Evolutionary conservation across 2,113 vertebrate genomes (phyloP).

Genomic region (Oreochromis tanganicae): DNA sequence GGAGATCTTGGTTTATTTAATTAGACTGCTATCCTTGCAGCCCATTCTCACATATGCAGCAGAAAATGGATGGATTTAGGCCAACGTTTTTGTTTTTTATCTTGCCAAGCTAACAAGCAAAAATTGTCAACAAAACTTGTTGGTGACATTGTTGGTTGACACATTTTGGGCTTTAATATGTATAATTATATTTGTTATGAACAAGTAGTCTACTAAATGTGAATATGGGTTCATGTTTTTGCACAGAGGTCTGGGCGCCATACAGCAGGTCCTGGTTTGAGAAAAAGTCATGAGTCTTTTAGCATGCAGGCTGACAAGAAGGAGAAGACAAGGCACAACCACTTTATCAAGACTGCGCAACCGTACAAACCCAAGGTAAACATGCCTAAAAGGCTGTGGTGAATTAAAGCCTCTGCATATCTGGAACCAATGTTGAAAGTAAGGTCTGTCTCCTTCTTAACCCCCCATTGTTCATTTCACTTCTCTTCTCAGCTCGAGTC

Average conservation of each 20-base stretch:
- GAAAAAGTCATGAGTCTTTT: conserved; percentile 89
- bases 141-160: background rate
- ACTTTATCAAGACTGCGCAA: conserved; percentile 98
- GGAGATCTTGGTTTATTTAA: background rate
- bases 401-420: background rate
- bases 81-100: background rate
- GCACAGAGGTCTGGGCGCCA: conserved; percentile 86
- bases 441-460: background rate
- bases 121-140: background rate
- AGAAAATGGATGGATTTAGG: background rate
- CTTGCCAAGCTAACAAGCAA: background rate
- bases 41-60: background rate
- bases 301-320: conserved; percentile 96
- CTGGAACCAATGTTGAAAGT: background rate
- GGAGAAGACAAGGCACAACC: conserved; percentile 95
- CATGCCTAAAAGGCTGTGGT: background rate
- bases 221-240: background rate
- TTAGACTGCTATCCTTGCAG: background rate
- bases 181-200: background rate
- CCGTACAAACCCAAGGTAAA: conserved; percentile 96
- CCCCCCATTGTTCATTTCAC: background rate
- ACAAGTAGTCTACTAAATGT: background rate
- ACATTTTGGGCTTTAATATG: background rate
- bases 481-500: conserved; percentile 59
- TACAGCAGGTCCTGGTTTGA: conserved; percentile 75